These are phyloP conservation scores for Caenorhabditis zanzibari DNA, from an alignment of 2,888 invertebrate species.

Conservation along the genomic window DNA sequence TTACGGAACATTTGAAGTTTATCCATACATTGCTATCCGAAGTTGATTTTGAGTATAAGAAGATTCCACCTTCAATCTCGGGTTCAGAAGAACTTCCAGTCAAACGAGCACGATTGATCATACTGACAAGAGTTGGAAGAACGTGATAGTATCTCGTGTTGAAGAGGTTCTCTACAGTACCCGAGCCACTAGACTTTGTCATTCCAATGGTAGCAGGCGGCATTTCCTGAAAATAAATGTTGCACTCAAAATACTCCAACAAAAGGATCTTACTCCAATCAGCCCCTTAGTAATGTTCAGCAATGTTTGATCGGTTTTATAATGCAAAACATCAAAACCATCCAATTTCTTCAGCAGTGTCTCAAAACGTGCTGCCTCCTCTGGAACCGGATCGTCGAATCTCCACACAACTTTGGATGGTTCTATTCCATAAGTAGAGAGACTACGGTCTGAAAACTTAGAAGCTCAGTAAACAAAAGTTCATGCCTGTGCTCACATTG, in stretches of 20 bases:
- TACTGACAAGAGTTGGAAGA: slow-evolving; percentile 46
- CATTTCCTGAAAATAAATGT: slow-evolving; percentile 46
- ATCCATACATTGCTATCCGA: slow-evolving; percentile 23
- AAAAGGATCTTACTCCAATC: slow-evolving; percentile 34
- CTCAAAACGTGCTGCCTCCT: slow-evolving; percentile 30
- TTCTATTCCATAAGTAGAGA: slow-evolving; percentile 25
- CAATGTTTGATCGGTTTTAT: neutral
- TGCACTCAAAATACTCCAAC: neutral
- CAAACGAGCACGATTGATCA: slow-evolving; percentile 48
- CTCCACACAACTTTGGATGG: slow-evolving; percentile 54
- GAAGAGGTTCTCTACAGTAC: slow-evolving; percentile 30
- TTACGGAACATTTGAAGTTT: no score
- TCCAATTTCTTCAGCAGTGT: slow-evolving; percentile 9
- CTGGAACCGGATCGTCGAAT: slow-evolving; percentile 22
- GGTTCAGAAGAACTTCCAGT: slow-evolving; percentile 1
- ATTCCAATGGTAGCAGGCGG: slow-evolving; percentile 55
- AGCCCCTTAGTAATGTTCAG: slow-evolving; percentile 36
- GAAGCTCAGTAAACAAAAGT: neutral
- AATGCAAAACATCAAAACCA: slow-evolving; percentile 31
- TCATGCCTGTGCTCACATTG: slow-evolving; percentile 49
- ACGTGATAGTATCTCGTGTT: slow-evolving; percentile 53
- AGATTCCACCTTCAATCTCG: slow-evolving; percentile 49
- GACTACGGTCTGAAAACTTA: slow-evolving; percentile 29
- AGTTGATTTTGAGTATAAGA: slow-evolving; percentile 33
- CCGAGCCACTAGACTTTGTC: neutral